Evolutionary conservation across 2,888 invertebrate species (phyloP).

Genomic region (Eutolmus rufibarbis): DNA sequence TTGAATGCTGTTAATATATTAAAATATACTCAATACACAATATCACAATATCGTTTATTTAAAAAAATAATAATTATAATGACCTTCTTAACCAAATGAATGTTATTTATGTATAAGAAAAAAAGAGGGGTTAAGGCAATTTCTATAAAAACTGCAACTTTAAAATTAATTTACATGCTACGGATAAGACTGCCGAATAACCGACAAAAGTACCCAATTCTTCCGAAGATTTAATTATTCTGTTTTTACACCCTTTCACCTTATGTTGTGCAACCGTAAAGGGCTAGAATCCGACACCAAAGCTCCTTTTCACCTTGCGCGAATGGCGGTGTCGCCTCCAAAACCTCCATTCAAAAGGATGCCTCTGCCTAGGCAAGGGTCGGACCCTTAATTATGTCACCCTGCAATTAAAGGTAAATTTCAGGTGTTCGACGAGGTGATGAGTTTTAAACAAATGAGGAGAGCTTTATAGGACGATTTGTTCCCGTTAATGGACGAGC

Average conservation of each 20-base stretch:
- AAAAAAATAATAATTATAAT: too few species aligned
- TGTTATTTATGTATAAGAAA: too few species aligned
- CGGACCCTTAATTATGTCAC: slow-evolving; percentile 37
- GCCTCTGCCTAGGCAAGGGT: slow-evolving; percentile 5
- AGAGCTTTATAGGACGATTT: not conserved
- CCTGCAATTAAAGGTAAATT: slow-evolving; percentile 34
- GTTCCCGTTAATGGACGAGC: not conserved
- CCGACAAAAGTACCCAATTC: not conserved
- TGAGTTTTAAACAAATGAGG: not conserved
- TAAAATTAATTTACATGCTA: not conserved
- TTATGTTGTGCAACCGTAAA: not conserved
- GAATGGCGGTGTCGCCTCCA: not conserved
- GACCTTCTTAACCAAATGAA: too few species aligned
- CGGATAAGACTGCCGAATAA: not conserved
- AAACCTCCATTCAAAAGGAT: not conserved
- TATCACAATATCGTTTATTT: too few species aligned
- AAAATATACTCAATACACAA: too few species aligned
- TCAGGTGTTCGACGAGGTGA: slow-evolving; percentile 28
- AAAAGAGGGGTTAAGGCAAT: too few species aligned
- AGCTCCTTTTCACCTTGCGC: not conserved
- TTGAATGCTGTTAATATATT: too few species aligned
- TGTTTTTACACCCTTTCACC: not conserved
- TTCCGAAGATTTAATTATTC: not conserved
- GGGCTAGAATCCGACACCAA: not conserved
- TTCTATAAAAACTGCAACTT: not conserved